Base-by-base conservation (phyloP, 2,888 invertebrate genomes). In the Drosophila silvestris region DNA sequence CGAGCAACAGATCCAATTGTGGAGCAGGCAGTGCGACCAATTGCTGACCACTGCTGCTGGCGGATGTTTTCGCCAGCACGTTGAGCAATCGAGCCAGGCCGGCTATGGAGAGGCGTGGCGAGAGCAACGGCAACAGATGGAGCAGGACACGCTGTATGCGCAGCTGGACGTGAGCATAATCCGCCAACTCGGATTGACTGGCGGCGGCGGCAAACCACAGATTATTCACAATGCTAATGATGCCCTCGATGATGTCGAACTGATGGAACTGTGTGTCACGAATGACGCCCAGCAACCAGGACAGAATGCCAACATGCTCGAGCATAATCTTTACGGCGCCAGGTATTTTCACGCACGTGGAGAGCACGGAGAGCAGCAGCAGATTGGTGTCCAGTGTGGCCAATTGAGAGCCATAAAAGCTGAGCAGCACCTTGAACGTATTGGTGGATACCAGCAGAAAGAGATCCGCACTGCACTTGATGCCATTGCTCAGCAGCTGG, bases 351-450 rank as follows among this genome's bases (percentile, higher is more conserved):
- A 95, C 95, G 53, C 96, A 95, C 3, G 95, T 94, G 76, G 94
- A 94, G 1, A 97, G 83, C 0, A 96, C 94, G 65, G 95, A 94
- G 33, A 98, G 93, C 74, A 97, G 96, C 61, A 95, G 94, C 67
- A 96, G 94, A 92, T 96, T 96, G 1, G 94, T 94, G 74, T 94
- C 95, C 57, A 93, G 92, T 77, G 96, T 96, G n/a, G 96, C 94
- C 54, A 97, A 91, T 26, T 94, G 94, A 32, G 95, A 96, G 0
- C 94, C 94, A 90, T 96, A 96, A 89, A 96, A 96, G 81, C 96
- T 96, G 92, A 97, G 95, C 3, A 98, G 94, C 91, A 97, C 95
- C 92, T 97, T 97, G 79, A 97, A 95, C 14, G 96, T 95, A 93
- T 96, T 95, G 0, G 96, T 96, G 89, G 96, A 96, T 67, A 97